These are phyloP conservation scores for Boloria selene DNA, from an alignment of 2,888 invertebrate genomes.

Conservation along the genomic window DNA sequence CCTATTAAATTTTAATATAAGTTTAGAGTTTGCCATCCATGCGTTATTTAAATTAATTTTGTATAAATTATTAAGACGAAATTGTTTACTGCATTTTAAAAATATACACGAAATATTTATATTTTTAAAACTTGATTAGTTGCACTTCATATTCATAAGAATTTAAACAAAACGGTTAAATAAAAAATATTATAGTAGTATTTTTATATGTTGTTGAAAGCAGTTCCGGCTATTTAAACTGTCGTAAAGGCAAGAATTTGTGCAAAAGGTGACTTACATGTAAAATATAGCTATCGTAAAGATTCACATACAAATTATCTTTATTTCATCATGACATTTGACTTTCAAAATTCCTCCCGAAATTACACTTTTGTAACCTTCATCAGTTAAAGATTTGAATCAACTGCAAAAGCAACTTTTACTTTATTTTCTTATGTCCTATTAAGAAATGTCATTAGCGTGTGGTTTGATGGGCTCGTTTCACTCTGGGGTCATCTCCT, in stretches of 20 bases:
- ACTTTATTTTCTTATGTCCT: conserved; percentile 30
- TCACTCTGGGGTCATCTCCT: conserved; percentile 13
- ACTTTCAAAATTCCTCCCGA: conserved; percentile 25
- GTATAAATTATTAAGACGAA: too few species aligned
- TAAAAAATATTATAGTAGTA: not conserved
- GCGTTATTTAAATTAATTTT: too few species aligned
- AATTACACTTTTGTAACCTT: conserved; percentile 17
- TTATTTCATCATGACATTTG: conserved; percentile 24
- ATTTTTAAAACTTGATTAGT: too few species aligned
- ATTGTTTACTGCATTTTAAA: too few species aligned
- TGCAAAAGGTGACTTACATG: conserved; percentile 6
- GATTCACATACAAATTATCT: conserved; percentile 26
- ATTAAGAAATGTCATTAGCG: conserved; percentile 25
- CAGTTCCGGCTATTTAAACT: not conserved
- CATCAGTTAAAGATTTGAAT: conserved; percentile 33
- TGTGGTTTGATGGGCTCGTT: conserved; percentile 18
- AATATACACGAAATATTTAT: too few species aligned
- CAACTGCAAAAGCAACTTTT: conserved; percentile 33
- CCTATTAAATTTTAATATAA: too few species aligned
- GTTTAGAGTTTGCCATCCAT: too few species aligned
- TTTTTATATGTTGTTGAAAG: conserved; percentile 1
- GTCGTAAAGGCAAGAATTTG: conserved; percentile 4
- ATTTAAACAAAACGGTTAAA: too few species aligned
- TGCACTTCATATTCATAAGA: too few species aligned
- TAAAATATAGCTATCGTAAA: conserved; percentile 14